Base-by-base conservation (phyloP, 2,797 vertebrate genomes). In the Falco berigora region DNA sequence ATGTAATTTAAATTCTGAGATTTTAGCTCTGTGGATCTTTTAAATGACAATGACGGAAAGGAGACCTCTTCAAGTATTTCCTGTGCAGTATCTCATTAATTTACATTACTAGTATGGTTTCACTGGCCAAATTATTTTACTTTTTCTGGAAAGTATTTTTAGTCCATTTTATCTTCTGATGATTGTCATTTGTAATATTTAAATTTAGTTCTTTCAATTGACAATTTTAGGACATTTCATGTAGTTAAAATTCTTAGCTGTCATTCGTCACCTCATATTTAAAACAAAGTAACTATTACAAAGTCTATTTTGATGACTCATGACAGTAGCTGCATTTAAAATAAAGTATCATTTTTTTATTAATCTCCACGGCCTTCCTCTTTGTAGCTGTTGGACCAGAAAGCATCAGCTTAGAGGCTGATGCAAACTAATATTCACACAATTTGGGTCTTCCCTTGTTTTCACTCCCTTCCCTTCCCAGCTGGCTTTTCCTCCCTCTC, bases 231-330 rank as follows among this genome's bases (percentile, higher is more conserved):
- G 88, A 38, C 80, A 12, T 80, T 80, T 74, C 52, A 22, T 61
- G 38, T 95, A 92, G 87, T 77, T 84, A 88, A 34, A 85, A 81
- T 90, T 94, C 71, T 62, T 93, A 44, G 64, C 77, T 78, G 92
- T 94, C 86, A 92, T 93, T 91, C 0, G 22, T 90, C 92, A 79
- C 81, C 67, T 82, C 46, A 1, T 96, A 97, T 97, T 97, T 96
- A 94, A 97, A 96, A 93, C 69, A 90, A 95, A 95, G 90, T 88
- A 96, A 94, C 92, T 96, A 94, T 96, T 97, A 75, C 97, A 97
- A 97, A 96, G 96, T 95, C 95, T 97, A 98, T 97, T 98, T 98
- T 97, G 92, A 96, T 96, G 96, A 96, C 79, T 96, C 80, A 42
- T 93, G 90, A 68, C 79, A 62, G 90, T 96, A 85, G 91, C 74